Evolutionary conservation across 2,888 invertebrate genomes (phyloP).

Genomic region (Cerastoderma edule): DNA sequence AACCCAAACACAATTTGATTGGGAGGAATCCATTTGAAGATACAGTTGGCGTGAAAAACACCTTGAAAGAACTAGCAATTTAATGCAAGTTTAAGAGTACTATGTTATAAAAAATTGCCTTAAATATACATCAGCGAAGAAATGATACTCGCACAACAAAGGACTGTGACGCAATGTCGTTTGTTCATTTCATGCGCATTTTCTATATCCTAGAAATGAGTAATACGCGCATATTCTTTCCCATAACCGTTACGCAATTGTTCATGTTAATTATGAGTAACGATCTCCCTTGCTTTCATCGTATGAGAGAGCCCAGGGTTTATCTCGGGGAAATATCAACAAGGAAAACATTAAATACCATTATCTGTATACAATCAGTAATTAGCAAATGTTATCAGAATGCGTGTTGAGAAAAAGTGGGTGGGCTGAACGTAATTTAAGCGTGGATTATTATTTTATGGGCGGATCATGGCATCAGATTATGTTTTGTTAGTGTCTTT

Average conservation of each 20-base stretch:
- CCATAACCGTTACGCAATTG: background rate
- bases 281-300: background rate
- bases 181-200: too few species aligned
- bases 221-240: too few species aligned
- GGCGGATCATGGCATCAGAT: conserved; percentile 19
- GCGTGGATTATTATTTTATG: conserved; percentile 18
- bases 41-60: too few species aligned
- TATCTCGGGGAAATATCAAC: conserved; percentile 4
- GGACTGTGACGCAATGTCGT: too few species aligned
- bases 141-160: too few species aligned
- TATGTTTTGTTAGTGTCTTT: conserved; percentile 26
- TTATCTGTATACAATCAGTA: conserved; percentile 26
- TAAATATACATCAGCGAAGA: too few species aligned
- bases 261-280: conserved; percentile 3
- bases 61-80: too few species aligned
- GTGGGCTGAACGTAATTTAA: conserved; percentile 23
- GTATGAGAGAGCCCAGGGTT: background rate
- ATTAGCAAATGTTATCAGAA: conserved; percentile 18
- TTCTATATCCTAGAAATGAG: too few species aligned
- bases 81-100: too few species aligned
- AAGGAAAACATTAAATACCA: conserved; percentile 17
- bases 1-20: too few species aligned
- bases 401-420: conserved; percentile 20
- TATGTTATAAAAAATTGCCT: too few species aligned
- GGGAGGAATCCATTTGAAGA: too few species aligned